Conservation (phyloP, 2,797 vertebrate species). For the Pogoniulus pusillus region DNA sequence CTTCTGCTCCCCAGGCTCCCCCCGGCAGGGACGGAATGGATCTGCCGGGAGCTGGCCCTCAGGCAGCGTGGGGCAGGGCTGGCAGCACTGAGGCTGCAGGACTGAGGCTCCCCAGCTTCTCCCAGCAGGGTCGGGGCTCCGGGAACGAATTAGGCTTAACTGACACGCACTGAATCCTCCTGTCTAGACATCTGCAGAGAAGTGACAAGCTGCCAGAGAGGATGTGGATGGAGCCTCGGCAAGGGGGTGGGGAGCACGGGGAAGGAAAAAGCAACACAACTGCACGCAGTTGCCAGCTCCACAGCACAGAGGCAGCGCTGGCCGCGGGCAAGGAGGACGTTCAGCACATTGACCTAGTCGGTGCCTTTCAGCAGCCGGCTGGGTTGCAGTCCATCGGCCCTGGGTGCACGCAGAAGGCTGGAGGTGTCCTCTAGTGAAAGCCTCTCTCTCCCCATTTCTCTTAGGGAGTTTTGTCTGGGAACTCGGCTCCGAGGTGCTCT, state of each 20-base stretch:
- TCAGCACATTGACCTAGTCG: not conserved
- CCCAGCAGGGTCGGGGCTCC: not conserved
- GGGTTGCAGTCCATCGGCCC: not conserved
- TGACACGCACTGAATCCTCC: constrained; percentile 64
- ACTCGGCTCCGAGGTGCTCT: not conserved
- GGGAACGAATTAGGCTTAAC: constrained; percentile 61
- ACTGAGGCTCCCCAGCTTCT: constrained; percentile 22
- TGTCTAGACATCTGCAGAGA: constrained; percentile 72
- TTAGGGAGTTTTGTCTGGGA: not conserved
- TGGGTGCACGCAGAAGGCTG: not conserved
- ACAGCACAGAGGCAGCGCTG: not conserved
- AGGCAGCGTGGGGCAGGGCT: constrained; percentile 2
- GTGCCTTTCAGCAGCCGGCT: not conserved
- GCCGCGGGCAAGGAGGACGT: constrained; percentile 20
- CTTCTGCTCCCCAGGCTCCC: not conserved
- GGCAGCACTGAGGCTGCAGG: constrained; percentile 55
- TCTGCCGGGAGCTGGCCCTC: not conserved
- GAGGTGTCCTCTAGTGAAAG: not conserved
- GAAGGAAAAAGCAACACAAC: not conserved
- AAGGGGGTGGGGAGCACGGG: constrained; percentile 31
- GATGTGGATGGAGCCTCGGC: constrained; percentile 47
- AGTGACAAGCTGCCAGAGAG: constrained; percentile 70
- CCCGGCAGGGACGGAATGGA: not conserved
- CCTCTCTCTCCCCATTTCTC: not conserved
- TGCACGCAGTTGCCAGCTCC: not conserved